Evolutionary conservation across 2,113 vertebrate species (phyloP).

Genomic region (Malurus cyaneus): DNA sequence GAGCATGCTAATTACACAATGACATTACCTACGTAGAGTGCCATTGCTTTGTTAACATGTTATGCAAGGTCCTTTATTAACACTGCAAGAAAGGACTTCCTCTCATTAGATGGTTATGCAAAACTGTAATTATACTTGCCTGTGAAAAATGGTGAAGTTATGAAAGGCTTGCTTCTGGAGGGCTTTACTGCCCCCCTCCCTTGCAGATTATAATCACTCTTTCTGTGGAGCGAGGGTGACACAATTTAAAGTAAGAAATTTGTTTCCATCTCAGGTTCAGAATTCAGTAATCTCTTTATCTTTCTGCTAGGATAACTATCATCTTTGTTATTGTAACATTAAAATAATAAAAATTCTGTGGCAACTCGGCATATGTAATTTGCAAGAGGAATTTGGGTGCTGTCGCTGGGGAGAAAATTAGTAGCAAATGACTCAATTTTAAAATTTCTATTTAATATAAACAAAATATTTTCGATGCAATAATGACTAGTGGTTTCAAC

Average conservation of each 20-base stretch:
- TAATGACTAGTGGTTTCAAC: neutral
- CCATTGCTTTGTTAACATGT: conserved; percentile 78
- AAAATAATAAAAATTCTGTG: conserved; percentile 12
- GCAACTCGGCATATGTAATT: neutral
- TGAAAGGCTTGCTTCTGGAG: conserved; percentile 65
- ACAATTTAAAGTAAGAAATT: conserved; percentile 60
- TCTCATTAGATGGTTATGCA: conserved; percentile 79
- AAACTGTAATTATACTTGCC: conserved; percentile 82
- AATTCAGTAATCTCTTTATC: conserved; percentile 53
- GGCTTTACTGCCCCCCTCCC: neutral
- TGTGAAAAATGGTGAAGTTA: conserved; percentile 67
- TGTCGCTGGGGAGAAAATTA: neutral
- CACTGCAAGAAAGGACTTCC: conserved; percentile 78
- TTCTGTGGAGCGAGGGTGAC: neutral
- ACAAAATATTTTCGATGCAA: neutral
- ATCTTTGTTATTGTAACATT: neutral
- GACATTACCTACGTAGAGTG: conserved; percentile 76
- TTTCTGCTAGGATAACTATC: neutral
- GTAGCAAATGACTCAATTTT: neutral
- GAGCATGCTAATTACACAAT: conserved; percentile 82
- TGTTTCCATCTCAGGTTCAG: conserved; percentile 28
- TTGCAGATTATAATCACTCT: conserved; percentile 46
- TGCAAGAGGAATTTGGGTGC: conserved; percentile 1
- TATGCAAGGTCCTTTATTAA: conserved; percentile 84
- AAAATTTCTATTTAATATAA: neutral